Base-by-base conservation (phyloP, 2,113 vertebrate genomes). In the Trachemys scripta region DNA sequence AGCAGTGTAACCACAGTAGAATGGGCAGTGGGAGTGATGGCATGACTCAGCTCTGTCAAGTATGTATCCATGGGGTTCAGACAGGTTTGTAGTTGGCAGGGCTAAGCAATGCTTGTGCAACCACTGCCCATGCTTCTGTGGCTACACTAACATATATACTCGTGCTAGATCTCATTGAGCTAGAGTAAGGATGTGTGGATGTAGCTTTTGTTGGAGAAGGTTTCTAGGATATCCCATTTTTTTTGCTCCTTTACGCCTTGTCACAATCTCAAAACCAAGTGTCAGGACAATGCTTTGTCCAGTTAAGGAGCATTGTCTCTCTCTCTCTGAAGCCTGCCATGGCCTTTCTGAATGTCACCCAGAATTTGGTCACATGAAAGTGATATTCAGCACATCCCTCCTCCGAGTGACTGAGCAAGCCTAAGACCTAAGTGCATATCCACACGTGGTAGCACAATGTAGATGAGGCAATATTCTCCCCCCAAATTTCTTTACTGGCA, bases 271-370 rank as follows among this genome's bases (percentile, higher is more conserved):
- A 69, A 8, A 38, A 8, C 35, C 2, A 50, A 53, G 79, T 92
- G 2, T 17, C 16, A 87, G 85, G 20, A 31, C 90, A 75, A 16
- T 81, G 83, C 4, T 27, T 92, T 82, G n/a, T 29, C 8, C 51
- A 3, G 16, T 27, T 29, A 65, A 25, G 31, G 42, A 89, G 2
- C 38, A 16, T 72, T 80, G 38, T 42, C 42, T 50, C 11, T 53
- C 35, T 86, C 24, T 20, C 83, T 89, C 80, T 92, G 69, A 85
- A 91, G 19, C 20, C 88, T 80, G 8, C 80, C 65, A 95, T 47
- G 10, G n/a, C 89, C 51, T 54, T 92, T 94, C 47, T 89, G 79
- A 96, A 89, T 92, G 72, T 29, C n/a, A 57, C 49, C 22, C 90
- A 82, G 83, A 65, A 47, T 90, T 84, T 84, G 17, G 47, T 94